Base-by-base conservation (phyloP, 2,113 vertebrate genomes). In the Anhinga rufa region DNA sequence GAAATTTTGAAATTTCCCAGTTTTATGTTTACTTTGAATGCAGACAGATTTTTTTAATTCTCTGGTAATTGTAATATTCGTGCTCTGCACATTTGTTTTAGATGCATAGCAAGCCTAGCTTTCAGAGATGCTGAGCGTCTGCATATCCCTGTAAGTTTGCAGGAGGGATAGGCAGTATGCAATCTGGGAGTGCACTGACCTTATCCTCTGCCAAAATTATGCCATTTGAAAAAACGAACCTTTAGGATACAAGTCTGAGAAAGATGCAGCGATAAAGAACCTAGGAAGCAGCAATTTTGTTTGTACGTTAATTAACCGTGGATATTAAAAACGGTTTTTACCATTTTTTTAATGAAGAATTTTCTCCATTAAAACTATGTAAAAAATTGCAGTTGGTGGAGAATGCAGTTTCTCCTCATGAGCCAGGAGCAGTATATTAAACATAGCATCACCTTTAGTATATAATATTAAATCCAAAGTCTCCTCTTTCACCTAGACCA, bases 21-120 rank as follows among this genome's bases (percentile, higher is more conserved):
- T 88, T 94, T 95, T 68, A 70, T 92, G 84, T 92, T 90, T 71
- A 42, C 64, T 96, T 92, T 70, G 71, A 92, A 80, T 77, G 55
- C 86, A 84, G 69, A 81, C 51, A 46, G 49, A 26, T 82, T 65
- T 89, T 75, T 82, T 65, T 3, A 92, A 44, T 90, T 86, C 28
- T 52, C 65, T 68, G 38, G 28, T 78, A 86, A 83, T 71, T 68
- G 51, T 58, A 88, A 36, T 84, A 78, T 68, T 90, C 34, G 24
- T 77, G 68, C 60, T 92, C 55, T 64, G 46, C 52, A 29, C n/a
- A 46, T 55, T 92, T 76, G n/a, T 60, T 83, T 42, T 28, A 44
- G 71, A 20, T 77, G 31, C 18, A 5, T 1, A 44, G 38, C 29
- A 26, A 18, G 60, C 18, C 20, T 18, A 1, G 58, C 68, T 83